Percentiles rank a stretch among this genome's conserved stretches.
Evolutionary conservation across 1,140 invertebrate species (phyloP).

Genomic region (Diuraphis noxia): DNA sequence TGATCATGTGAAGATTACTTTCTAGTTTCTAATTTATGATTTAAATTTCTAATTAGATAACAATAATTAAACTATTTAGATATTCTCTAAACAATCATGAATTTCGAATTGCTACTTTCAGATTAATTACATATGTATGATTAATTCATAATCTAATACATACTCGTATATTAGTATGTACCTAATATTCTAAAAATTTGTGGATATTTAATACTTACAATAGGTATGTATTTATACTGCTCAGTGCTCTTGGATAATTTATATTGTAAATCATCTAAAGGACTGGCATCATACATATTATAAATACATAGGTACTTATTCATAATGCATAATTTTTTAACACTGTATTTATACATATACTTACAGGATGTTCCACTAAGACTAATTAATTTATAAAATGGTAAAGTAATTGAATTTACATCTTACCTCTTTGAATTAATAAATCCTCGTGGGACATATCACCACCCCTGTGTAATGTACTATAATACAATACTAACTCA

Average conservation of each 20-base stretch:
- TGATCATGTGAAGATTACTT: background rate
- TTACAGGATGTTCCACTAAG: background rate
- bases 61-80: background rate
- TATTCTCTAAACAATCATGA: background rate
- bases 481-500: background rate
- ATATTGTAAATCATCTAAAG: background rate
- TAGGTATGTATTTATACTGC: background rate
- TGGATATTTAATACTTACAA: background rate
- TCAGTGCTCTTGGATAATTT: background rate
- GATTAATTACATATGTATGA: background rate
- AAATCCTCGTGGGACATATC: background rate
- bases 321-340: background rate
- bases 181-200: background rate
- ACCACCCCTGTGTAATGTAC: background rate
- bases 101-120: background rate
- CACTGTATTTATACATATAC: background rate
- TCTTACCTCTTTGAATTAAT: constrained; percentile 1
- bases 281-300: background rate
- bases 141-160: background rate
- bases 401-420: background rate
- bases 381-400: constrained; percentile 1
- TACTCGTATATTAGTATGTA: background rate
- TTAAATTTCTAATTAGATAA: background rate
- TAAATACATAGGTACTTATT: too few relatives aligned
- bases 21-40: background rate